phyloP scores from a whole-genome alignment of 2,113 vertebrate species.

The Loxodonta africana region DNA sequence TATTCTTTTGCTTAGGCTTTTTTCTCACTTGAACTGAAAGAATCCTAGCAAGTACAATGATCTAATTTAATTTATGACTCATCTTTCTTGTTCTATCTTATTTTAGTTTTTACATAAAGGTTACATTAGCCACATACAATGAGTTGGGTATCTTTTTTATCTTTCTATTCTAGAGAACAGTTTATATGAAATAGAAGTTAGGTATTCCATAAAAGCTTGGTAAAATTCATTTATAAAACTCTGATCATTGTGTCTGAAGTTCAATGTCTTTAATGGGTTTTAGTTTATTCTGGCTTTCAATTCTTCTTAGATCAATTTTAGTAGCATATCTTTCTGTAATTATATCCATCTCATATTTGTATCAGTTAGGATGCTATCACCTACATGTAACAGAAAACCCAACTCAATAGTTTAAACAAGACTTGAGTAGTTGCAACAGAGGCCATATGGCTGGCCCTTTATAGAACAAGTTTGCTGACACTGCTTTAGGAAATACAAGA shows the following conservation, averaged over 20 bases:
- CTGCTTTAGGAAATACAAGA: neutral
- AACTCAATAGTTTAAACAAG: neutral
- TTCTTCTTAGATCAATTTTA: neutral
- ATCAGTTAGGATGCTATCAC: neutral
- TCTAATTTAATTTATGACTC: neutral
- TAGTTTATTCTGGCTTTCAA: neutral
- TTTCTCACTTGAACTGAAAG: neutral
- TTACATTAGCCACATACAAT: neutral
- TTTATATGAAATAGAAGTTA: neutral
- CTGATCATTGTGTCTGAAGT: neutral
- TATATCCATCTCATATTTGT: neutral
- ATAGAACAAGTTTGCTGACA: neutral
- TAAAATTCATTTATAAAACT: neutral
- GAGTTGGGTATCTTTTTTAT: neutral
- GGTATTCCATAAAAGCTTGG: neutral
- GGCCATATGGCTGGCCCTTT: neutral
- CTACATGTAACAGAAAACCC: neutral
- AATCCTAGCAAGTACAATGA: neutral
- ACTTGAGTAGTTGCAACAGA: neutral
- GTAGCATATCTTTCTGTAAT: neutral
- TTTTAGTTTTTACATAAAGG: neutral
- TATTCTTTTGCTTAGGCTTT: neutral
- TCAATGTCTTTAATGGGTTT: neutral
- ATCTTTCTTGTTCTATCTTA: neutral
- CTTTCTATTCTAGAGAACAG: neutral